A percentile compares a stretch with the other conserved stretches of the same genome.
phyloP scores from a whole-genome alignment of 2,888 invertebrate species.

The Trichogramma evanescens region DNA sequence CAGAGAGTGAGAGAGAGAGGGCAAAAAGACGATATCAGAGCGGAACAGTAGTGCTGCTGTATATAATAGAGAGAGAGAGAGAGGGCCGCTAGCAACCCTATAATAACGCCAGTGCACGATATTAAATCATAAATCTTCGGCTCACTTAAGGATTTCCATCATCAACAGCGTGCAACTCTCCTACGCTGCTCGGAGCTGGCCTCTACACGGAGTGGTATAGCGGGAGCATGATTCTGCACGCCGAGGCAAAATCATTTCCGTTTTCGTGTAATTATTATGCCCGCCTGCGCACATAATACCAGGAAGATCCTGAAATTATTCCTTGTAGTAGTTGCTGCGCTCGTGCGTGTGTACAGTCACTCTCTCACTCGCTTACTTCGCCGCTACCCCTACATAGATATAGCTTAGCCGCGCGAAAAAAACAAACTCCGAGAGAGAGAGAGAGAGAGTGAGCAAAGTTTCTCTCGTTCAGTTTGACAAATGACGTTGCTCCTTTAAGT shows the following conservation, averaged over 20 bases:
- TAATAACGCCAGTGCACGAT: conserved; percentile 37
- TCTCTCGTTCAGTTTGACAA: conserved; percentile 16
- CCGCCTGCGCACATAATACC: too few species aligned
- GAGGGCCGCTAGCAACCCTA: conserved; percentile 8
- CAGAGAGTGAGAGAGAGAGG: conserved; percentile 28
- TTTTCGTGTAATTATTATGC: conserved; percentile 18
- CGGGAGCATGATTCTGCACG: conserved; percentile 16
- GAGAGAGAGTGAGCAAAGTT: neutral
- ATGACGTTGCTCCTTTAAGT: conserved; percentile 12
- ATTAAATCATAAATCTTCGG: conserved; percentile 45
- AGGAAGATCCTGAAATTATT: too few species aligned
- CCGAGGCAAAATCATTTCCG: conserved; percentile 21
- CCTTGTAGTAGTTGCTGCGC: too few species aligned
- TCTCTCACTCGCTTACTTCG: too few species aligned
- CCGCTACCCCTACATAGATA: too few species aligned
- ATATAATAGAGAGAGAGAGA: too few species aligned
- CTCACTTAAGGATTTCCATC: conserved; percentile 36
- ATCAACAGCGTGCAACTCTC: too few species aligned
- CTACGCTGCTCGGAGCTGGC: too few species aligned
- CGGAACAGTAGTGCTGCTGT: neutral
- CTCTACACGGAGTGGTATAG: too few species aligned
- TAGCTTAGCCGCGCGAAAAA: conserved; percentile 3
- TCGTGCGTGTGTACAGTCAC: too few species aligned
- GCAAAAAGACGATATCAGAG: conserved; percentile 38
- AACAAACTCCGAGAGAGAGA: neutral